Evolutionary conservation across 2,888 invertebrate species (phyloP), one percentile per base, ranked within the genome.

Genomic region (Mechanitis mazaeus): DNA sequence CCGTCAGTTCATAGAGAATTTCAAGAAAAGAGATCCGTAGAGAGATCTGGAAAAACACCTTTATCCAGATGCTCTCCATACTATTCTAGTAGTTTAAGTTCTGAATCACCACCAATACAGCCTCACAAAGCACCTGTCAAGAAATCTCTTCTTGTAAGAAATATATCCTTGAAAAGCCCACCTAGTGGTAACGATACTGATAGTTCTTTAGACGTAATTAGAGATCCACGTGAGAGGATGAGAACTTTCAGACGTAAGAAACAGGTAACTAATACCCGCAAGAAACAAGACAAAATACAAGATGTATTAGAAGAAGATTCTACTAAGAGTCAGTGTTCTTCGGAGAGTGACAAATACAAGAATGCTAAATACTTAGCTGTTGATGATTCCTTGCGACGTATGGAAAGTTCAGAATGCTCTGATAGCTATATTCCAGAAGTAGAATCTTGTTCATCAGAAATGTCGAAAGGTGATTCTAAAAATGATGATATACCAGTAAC

Each of bases 151-250:
- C 82, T 93, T 3, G 91, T 92, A 65, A 87, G 91, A 68, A 90
- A 92, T 68, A 91, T 92, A 71, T 92, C 93, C 12, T 81, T 93
- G 45, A 93, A 94, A 75, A 94, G 93, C 79, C 94, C 94, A 12
- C 94, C 94, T 0, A 94, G 94, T 74, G 94, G 94, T 62, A 94
- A 94, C 70, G 94, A 94, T 67, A 94, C 94, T 0, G 94, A 94
- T 65, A 94, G 94, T 72, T 94, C 94, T 1, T 76, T 93, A 64
- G 93, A 93, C 75, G 89, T 93, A 35, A 92, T 93, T 63, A 92
- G 94, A 72, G 94, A 94, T 76, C 93, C 93, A 0, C 93, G 94
- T 71, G 91, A 94, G 69, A 84, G 94, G 54, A 93, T 91, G 83
- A 91, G 93, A 59, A 94, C 94, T 0, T 94, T 94, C 74, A 91